Evolutionary conservation across 2,888 invertebrate genomes (phyloP), one percentile per base, ranked within the genome.

Genomic region (Poecilobothrus nobilitatus): DNA sequence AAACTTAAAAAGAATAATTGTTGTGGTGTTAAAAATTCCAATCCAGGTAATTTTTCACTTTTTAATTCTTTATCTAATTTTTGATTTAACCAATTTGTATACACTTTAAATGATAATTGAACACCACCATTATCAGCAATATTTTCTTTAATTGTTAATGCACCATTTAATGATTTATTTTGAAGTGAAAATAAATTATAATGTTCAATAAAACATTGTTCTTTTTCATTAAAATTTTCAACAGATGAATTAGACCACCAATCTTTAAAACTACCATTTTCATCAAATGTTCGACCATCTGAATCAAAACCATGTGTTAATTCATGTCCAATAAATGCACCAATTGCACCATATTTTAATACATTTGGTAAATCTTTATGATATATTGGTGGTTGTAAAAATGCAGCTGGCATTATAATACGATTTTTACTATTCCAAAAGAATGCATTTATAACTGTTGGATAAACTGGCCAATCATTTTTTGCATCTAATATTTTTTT

Each of bases 401-500:
- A 94, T 0, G 95, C 95, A 2, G 95, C 95, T 0, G 96, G 96
- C 78, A 97, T 95, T 0, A 95, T 95, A 78, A 93, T 92, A 76
- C 92, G 91, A 80, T 95, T 95, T 81, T 93, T 92, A 0, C 92
- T 92, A 0, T 95, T 93, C 0, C 94, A 70, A 53, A 95, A 95
- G 81, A 94, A 95, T 0, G 95, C 94, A 79, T 95, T 95, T 0
- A 95, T 92, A 0, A 91, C 90, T 9, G 92, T 89, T 22, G 95
- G 91, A 0, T 92, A 87, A 91, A 94, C 93, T 65, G 87, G 88
- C 90, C 88, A 92, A 78, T 88, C 88, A 0, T 91, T 90, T 78
- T 90, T 90, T 77, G 94, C 93, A 53, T 18, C 53, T 2, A 6
- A 18, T 0, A 92, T 92, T 0, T 89, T 4, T 7, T 70, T 21